Conservation (phyloP, 1,140 invertebrate genomes). For the Euwallacea similis region DNA sequence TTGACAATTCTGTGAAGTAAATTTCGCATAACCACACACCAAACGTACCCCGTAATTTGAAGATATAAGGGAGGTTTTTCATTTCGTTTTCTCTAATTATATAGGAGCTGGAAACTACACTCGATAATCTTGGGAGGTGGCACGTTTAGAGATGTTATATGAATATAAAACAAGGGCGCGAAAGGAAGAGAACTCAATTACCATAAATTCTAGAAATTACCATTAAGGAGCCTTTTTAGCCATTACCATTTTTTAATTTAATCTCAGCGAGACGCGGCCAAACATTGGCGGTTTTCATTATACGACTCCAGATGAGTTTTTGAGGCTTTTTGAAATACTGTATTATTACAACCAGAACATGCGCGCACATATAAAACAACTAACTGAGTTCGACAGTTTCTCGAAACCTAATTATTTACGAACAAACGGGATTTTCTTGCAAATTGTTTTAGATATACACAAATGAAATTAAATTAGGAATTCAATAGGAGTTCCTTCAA, state of each 20-base stretch:
- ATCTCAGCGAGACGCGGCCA: slow-evolving; percentile 17
- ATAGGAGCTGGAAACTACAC: slow-evolving; percentile 26
- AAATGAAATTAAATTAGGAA: slow-evolving; percentile 8
- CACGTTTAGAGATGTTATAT: slow-evolving; percentile 32
- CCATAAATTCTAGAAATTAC: slow-evolving; percentile 38
- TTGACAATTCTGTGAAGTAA: neutral
- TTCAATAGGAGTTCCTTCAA: slow-evolving; percentile 2
- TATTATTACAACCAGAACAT: too few relatives aligned
- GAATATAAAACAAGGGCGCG: slow-evolving; percentile 33
- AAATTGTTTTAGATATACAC: slow-evolving; percentile 3
- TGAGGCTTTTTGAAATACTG: neutral
- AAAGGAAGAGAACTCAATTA: slow-evolving; percentile 37
- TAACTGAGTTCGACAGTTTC: neutral
- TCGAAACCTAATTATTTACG: neutral
- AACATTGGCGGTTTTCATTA: slow-evolving; percentile 21
- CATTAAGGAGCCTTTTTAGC: slow-evolving; percentile 33
- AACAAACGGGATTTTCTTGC: neutral
- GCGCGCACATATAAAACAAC: neutral
- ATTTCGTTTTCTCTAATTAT: slow-evolving; percentile 29
- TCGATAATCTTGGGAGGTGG: slow-evolving; percentile 26
- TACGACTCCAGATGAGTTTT: slow-evolving; percentile 12
- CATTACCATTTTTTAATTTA: slow-evolving; percentile 36
- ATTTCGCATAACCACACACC: neutral
- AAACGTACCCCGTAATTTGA: neutral
- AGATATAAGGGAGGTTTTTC: slow-evolving; percentile 17